Percentiles rank a stretch among this genome's conserved stretches.
phyloP scores from a whole-genome alignment of 2,888 invertebrate species.

The Leptogaster cylindrica region DNA sequence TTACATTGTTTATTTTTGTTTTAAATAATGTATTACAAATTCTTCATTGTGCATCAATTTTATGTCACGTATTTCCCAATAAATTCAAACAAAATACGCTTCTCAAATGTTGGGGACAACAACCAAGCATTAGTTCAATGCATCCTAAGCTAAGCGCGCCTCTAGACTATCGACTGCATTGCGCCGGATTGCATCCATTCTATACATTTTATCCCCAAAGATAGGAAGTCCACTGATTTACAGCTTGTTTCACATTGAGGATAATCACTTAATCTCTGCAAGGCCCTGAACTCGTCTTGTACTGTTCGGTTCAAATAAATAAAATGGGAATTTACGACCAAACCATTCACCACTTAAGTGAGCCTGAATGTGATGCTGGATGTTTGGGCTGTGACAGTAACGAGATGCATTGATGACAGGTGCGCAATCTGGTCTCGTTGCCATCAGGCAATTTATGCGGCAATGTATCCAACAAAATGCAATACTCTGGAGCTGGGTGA shows the following conservation, averaged over 20 bases:
- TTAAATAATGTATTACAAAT: too few relatives aligned
- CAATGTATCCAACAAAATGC: not conserved
- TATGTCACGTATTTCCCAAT: too few relatives aligned
- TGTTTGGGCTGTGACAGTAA: slow-evolving; percentile 29
- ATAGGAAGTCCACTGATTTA: slow-evolving; percentile 2
- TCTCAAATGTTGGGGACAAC: too few relatives aligned
- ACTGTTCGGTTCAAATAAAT: slow-evolving; percentile 24
- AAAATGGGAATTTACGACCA: slow-evolving; percentile 12
- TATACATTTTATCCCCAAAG: too few relatives aligned
- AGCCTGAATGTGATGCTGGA: slow-evolving; percentile 22
- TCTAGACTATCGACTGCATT: too few relatives aligned
- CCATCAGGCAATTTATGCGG: slow-evolving; percentile 10
- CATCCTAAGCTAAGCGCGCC: too few relatives aligned
- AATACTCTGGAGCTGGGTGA: slow-evolving; percentile 8
- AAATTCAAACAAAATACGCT: too few relatives aligned
- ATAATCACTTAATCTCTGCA: slow-evolving; percentile 42
- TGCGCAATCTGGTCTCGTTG: slow-evolving; percentile 37
- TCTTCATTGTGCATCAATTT: too few relatives aligned
- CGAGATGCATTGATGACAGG: slow-evolving; percentile 41
- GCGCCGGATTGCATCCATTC: too few relatives aligned
- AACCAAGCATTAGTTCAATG: too few relatives aligned
- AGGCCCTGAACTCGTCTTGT: slow-evolving; percentile 36
- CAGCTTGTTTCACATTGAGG: slow-evolving; percentile 20
- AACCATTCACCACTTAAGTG: slow-evolving; percentile 25
- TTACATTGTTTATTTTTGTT: too few relatives aligned